These are phyloP conservation scores for Orientallactaga sibirica DNA, from an alignment of 2,797 vertebrate species.

Conservation along the genomic window DNA sequence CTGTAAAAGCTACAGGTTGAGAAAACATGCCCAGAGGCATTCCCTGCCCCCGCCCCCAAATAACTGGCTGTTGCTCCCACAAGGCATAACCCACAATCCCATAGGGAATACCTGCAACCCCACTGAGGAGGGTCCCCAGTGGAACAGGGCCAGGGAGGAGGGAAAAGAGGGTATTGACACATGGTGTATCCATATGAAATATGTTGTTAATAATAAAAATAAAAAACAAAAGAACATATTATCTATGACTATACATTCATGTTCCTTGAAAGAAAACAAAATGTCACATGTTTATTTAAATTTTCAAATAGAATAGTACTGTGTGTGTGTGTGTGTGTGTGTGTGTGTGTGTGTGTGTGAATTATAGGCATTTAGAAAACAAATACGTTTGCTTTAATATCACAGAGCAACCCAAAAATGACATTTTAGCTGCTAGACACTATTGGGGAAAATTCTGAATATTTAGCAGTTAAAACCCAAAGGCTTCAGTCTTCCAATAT, in stretches of 20 bases:
- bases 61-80: no score
- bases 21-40: no score
- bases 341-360: neutral
- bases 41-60: no score
- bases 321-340: neutral
- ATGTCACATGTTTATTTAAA: conserved; percentile 51
- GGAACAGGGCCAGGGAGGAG: no score
- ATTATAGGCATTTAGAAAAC: conserved; percentile 43
- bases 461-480: neutral
- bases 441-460: conserved; percentile 24
- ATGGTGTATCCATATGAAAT: no score
- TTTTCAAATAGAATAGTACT: conserved; percentile 28
- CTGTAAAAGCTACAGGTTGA: no score
- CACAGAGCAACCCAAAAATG: conserved; percentile 11
- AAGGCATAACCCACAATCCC: no score
- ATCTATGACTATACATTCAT: neutral
- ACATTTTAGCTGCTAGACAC: conserved; percentile 51
- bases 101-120: no score
- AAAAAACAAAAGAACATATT: no score
- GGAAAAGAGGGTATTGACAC: no score
- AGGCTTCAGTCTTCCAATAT: conserved; percentile 9
- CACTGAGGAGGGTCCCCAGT: no score
- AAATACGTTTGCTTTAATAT: conserved; percentile 67
- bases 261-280: conserved; percentile 17
- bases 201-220: no score